Evolutionary conservation across 2,888 invertebrate species (phyloP).

Genomic region (Pinctada fucata): DNA sequence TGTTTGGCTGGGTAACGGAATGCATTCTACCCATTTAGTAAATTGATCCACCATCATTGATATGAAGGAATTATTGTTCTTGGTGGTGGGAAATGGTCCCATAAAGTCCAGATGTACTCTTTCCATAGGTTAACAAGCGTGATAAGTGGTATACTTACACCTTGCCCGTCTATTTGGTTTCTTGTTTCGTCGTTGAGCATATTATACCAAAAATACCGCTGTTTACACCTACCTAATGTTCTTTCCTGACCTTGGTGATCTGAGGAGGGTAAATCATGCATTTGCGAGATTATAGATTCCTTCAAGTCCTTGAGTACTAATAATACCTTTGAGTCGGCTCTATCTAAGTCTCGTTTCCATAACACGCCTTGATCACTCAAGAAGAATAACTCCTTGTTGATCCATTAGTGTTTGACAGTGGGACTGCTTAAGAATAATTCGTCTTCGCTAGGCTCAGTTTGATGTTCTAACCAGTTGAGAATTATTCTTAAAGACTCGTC

Average conservation of each 20-base stretch:
- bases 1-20: slow-evolving; percentile 34
- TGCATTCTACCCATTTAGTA: slow-evolving; percentile 45
- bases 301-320: background rate
- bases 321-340: background rate
- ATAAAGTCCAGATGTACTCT: slow-evolving; percentile 42
- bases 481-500: background rate
- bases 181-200: slow-evolving; percentile 17
- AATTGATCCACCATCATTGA: slow-evolving; percentile 40
- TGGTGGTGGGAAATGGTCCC: slow-evolving; percentile 29
- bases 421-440: slow-evolving; percentile 7
- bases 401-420: background rate
- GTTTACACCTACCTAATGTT: background rate
- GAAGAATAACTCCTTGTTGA: slow-evolving; percentile 2
- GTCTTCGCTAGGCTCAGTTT: background rate
- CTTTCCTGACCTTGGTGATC: background rate
- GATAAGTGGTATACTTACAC: slow-evolving; percentile 6
- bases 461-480: background rate
- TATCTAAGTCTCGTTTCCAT: background rate
- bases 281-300: no score
- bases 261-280: background rate
- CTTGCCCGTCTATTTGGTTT: slow-evolving; percentile 7
- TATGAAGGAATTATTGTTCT: slow-evolving; percentile 14
- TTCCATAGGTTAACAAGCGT: slow-evolving; percentile 27
- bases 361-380: background rate
- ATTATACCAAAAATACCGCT: slow-evolving; percentile 7